These are phyloP conservation scores for Spongia lamella DNA, from an alignment of 37 sponge, comb jelly and placozoan genomes.

Conservation along the genomic window DNA sequence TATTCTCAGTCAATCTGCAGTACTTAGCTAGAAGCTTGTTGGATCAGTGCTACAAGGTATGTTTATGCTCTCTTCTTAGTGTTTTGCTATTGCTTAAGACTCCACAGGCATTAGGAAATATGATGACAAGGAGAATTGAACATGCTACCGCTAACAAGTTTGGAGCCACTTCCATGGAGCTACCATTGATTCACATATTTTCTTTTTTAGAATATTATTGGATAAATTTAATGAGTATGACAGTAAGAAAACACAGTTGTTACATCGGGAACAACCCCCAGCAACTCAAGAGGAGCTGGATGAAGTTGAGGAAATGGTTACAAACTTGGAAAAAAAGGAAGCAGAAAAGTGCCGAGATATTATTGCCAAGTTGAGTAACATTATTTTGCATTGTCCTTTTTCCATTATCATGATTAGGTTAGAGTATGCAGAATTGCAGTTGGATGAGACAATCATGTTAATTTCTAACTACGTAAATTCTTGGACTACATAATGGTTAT, in stretches of 20 bases:
- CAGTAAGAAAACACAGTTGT: constrained; percentile 28
- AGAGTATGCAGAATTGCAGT: constrained; percentile 67
- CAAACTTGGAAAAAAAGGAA: constrained; percentile 66
- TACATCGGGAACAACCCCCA: not conserved
- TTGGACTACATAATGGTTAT: no score
- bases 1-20: constrained; percentile 81
- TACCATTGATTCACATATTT: no score
- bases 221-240: constrained; percentile 53
- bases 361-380: constrained; percentile 40
- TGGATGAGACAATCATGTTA: constrained; percentile 51
- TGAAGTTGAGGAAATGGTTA: constrained; percentile 77
- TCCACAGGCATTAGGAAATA: constrained; percentile 51
- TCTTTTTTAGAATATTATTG: constrained; percentile 46
- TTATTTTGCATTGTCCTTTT: not conserved
- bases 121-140: constrained; percentile 41
- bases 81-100: not conserved
- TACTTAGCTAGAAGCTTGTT: constrained; percentile 67
- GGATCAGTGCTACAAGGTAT: constrained; percentile 72
- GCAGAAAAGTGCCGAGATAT: constrained; percentile 42
- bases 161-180: not conserved
- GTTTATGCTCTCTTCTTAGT: not conserved
- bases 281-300: constrained; percentile 19
- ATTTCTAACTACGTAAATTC: constrained; percentile 34
- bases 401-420: constrained; percentile 13
- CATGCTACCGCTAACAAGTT: constrained; percentile 60